Evolutionary conservation across 1,140 invertebrate genomes (phyloP), one percentile per base, ranked within the genome.

Genomic region (Steinernema khuongi): DNA sequence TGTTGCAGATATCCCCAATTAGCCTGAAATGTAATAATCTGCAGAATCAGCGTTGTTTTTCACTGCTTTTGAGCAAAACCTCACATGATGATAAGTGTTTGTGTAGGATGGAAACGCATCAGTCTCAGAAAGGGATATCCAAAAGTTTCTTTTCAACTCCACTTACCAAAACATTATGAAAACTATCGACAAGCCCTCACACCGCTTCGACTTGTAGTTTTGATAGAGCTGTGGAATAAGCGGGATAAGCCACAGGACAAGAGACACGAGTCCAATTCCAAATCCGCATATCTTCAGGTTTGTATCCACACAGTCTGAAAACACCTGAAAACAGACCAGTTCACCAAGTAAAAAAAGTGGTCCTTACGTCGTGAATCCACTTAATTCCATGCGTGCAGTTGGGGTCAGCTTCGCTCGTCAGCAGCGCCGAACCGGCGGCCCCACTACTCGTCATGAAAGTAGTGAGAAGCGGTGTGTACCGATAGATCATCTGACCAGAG

Each of bases 1-100:
- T 80, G 73, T 85, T 85, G 71, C 80, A 85, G 26, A 75, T 79
- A 68, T 84, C 83, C 1, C 83, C 83, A 14, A 82, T 77, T 29
- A 84, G 43, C 76, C 76, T 74, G 29, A 73, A 77, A 77, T 19
- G 31, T n/a, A 41, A 76, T 28, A 44, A 26, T 4, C 26, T 73
- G 30, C n/a, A n/a, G n/a, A n/a, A n/a, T n/a, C n/a, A 71, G 26
- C 70, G 14, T 0, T 67, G 11, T 14, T 67, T 11, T 67, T 19
- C 30, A 67, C 0, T 0, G 19, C 66, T 14, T 14, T 14, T 69
- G 69, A 71, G 14, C 44, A 36, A 19, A 26, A 70, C 33, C 14
- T 33, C 33, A 33, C 33, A 22, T 50, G 7, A 18, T 70, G 50
- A 41, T 17, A 14, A 41, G 43, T 14, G 19, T 70, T 60, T 70